A percentile compares a stretch with the other conserved stretches of the same genome.
These are phyloP conservation scores for Ips nitidus DNA, from an alignment of 1,140 invertebrate species.

Conservation along the genomic window DNA sequence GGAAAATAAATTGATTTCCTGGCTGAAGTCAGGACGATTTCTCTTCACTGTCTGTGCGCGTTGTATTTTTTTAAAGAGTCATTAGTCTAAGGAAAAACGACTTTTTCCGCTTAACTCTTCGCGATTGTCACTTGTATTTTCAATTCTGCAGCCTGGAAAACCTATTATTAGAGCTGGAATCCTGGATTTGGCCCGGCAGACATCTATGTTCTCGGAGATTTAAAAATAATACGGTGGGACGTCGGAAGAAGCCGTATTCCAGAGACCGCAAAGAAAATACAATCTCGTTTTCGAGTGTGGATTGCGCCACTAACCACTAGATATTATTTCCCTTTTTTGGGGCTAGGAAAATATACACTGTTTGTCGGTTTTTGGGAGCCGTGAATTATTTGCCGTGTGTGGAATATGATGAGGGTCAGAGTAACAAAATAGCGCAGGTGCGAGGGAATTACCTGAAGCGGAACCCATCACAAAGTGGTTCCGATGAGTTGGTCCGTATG, in stretches of 20 bases:
- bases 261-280: constrained; percentile 17
- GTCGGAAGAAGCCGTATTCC: constrained; percentile 19
- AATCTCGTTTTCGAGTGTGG: background rate
- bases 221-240: constrained; percentile 22
- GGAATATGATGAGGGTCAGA: background rate
- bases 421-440: constrained; percentile 2
- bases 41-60: background rate
- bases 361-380: too few species aligned
- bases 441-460: background rate
- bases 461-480: background rate
- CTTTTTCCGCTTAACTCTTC: too few species aligned
- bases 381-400: too few species aligned
- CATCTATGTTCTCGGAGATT: constrained; percentile 15
- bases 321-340: too few species aligned
- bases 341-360: too few species aligned
- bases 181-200: constrained; percentile 18
- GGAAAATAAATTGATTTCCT: background rate
- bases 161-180: constrained; percentile 22
- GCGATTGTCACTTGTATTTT: too few species aligned
- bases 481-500: background rate
- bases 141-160: constrained; percentile 6
- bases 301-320: too few species aligned
- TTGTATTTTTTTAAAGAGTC: background rate
- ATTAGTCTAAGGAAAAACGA: too few species aligned
- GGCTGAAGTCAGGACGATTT: background rate